Evolutionary conservation across 2,113 vertebrate genomes (phyloP).

Genomic region (Numida meleagris): DNA sequence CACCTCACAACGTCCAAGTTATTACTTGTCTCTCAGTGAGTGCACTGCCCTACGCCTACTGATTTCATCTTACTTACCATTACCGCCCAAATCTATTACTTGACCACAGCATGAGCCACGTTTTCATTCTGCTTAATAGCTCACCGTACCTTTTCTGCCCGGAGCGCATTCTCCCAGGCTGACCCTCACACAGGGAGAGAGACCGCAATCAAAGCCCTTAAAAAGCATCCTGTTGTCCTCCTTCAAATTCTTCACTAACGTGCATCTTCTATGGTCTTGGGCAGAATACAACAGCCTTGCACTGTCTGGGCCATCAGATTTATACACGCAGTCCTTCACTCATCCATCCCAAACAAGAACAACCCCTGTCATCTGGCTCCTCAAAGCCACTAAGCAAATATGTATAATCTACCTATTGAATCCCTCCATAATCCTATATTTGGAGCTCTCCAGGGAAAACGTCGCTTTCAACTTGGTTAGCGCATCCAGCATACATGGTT

Average conservation of each 20-base stretch:
- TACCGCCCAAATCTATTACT: background rate
- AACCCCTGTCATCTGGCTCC: background rate
- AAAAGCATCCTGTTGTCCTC: background rate
- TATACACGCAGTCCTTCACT: background rate
- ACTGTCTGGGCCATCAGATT: background rate
- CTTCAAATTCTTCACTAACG: background rate
- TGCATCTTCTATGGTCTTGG: background rate
- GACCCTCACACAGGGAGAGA: background rate
- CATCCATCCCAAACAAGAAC: background rate
- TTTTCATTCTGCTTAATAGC: background rate
- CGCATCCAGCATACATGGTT: background rate
- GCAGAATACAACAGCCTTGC: background rate
- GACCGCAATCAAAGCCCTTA: background rate
- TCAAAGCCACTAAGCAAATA: background rate
- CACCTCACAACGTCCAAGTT: background rate
- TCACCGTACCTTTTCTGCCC: background rate
- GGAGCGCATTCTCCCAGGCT: background rate
- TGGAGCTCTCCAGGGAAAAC: background rate
- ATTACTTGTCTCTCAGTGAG: background rate
- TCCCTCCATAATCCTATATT: background rate
- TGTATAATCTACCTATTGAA: background rate
- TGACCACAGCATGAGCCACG: background rate
- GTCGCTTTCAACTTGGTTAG: background rate
- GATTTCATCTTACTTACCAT: background rate
- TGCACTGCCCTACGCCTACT: accelerated